A percentile compares a stretch with the other conserved stretches of the same genome.
These are phyloP conservation scores for Cerastoderma edule DNA, from an alignment of 2,888 invertebrate genomes.

Conservation along the genomic window DNA sequence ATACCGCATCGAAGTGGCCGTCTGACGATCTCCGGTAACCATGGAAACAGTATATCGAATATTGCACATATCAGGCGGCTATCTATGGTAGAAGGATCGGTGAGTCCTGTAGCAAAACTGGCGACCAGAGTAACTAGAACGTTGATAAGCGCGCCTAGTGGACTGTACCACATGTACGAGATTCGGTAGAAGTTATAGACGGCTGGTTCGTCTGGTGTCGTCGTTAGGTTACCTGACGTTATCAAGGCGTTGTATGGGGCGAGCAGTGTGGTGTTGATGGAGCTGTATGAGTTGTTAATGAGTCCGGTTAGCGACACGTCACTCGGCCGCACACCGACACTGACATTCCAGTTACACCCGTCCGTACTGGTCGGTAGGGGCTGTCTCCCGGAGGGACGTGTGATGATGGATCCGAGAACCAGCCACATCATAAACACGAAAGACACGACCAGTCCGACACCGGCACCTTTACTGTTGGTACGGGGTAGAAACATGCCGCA, in stretches of 20 bases:
- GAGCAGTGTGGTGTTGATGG: background rate
- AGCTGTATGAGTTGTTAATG: no score
- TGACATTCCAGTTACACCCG: constrained; percentile 27
- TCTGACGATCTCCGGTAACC: constrained; percentile 45
- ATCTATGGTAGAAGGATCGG: constrained; percentile 39
- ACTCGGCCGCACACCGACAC: no score
- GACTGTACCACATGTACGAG: constrained; percentile 68
- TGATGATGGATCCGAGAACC: background rate
- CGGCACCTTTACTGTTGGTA: constrained; percentile 11
- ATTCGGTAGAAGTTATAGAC: constrained; percentile 62
- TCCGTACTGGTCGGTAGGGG: background rate
- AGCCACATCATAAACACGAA: constrained; percentile 24
- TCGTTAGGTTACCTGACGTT: no score
- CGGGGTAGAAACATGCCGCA: constrained; percentile 23
- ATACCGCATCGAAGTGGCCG: constrained; percentile 55
- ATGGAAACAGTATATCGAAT: constrained; percentile 54
- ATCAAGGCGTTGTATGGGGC: background rate
- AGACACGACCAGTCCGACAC: constrained; percentile 7
- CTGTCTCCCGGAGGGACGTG: background rate
- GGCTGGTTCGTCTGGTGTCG: no score
- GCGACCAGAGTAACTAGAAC: constrained; percentile 58
- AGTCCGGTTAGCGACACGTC: no score
- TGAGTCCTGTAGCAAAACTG: constrained; percentile 61
- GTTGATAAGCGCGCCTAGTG: constrained; percentile 55
- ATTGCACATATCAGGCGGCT: constrained; percentile 53